Base-by-base conservation (phyloP, 2,113 vertebrate genomes). In the Dromas ardeola region DNA sequence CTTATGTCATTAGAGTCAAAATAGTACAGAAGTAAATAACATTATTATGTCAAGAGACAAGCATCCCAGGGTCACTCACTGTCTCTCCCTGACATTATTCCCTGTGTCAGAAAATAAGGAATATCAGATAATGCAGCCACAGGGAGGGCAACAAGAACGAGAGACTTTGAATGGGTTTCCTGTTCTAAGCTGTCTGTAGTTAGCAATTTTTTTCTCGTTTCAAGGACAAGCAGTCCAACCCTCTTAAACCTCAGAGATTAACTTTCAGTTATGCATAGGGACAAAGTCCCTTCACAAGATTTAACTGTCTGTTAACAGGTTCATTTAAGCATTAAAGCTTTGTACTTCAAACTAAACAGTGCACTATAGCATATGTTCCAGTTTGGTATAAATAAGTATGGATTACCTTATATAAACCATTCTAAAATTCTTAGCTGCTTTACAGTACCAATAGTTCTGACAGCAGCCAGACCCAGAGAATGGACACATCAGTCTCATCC, bases 241-340 rank as follows among this genome's bases (percentile, higher is more conserved):
- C 12, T 70, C 77, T 85, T 86, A 81, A 95, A 92, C 49, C 88
- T 40, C 52, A 73, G 74, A 93, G 81, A 94, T 92, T 93, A 96
- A 94, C 89, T 97, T 97, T 79, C 88, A 90, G 76, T 92, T 89
- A 77, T 56, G 77, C 32, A 40, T 17, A 82, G 78, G 30, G 78
- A 88, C 92, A 93, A 97, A 95, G 86, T 79, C 58, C 87, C 93
- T 88, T 95, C 86, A 65, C 49, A 78, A 94, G 90, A 97, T 95
- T 97, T 96, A 97, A 84, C 91, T 78, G 85, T 95, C 78, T 91
- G 76, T 63, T 83, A 47, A 78, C 8, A 81, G 89, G 72, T 90
- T 97, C 78, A 95, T 63, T 84, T 90, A 50, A 23, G 87, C 95
- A 85, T 90, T 95, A 96, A 81, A 96, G 94, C 93, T 92, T 90